Conservation (phyloP, 2,888 invertebrate species). For the Melanotus villosus region DNA sequence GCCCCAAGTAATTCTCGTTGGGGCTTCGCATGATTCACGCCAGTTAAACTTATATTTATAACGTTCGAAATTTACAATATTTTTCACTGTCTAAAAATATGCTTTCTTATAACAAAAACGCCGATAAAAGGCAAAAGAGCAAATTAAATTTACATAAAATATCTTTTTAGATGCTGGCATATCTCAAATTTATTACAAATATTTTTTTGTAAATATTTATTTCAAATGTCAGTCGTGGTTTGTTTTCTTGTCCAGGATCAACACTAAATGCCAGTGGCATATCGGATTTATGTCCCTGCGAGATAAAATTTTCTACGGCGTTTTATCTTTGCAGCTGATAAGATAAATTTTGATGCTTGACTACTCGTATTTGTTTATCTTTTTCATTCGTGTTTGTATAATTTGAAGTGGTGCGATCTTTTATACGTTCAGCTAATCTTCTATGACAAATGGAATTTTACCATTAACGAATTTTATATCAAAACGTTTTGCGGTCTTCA, state of each 20-base stretch:
- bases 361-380: neutral
- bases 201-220: neutral
- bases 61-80: too few species aligned
- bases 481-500: too few species aligned
- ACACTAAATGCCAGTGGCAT: neutral
- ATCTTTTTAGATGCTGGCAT: too few species aligned
- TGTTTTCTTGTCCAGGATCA: neutral
- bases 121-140: too few species aligned
- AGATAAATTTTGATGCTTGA: slow-evolving; percentile 14
- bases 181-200: neutral
- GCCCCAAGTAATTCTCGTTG: too few species aligned
- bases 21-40: too few species aligned
- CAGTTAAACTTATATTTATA: too few species aligned
- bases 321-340: slow-evolving; percentile 4
- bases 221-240: neutral
- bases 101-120: too few species aligned
- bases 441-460: neutral
- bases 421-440: neutral
- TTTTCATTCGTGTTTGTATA: slow-evolving; percentile 6
- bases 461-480: too few species aligned
- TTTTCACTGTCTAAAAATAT: too few species aligned
- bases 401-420: slow-evolving; percentile 5
- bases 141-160: too few species aligned
- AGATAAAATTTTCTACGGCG: slow-evolving; percentile 1
- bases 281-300: neutral